Conservation (phyloP, 2,113 vertebrate genomes). For the Lampris megalopsis region DNA sequence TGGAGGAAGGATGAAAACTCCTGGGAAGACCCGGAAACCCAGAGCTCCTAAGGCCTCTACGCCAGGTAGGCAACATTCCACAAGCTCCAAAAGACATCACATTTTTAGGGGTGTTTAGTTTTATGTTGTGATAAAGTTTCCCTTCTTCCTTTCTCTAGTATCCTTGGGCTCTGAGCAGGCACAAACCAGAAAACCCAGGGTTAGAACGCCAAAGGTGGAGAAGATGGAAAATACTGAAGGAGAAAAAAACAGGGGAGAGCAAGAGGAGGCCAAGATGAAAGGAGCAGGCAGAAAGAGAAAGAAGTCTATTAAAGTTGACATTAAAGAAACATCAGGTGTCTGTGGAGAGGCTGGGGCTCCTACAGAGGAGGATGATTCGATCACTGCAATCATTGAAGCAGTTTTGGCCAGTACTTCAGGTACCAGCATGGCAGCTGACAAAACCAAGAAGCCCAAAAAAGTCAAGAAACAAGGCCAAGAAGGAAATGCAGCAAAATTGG, state of each 20-base stretch:
- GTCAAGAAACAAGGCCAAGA: conserved; percentile 63
- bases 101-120: background rate
- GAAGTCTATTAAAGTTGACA: conserved; percentile 56
- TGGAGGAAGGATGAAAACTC: conserved; percentile 48
- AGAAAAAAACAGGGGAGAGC: conserved; percentile 38
- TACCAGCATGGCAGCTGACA: conserved; percentile 22
- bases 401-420: conserved; percentile 59
- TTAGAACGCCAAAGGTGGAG: conserved; percentile 68
- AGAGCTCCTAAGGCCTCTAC: conserved; percentile 64
- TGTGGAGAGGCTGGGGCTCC: conserved; percentile 35
- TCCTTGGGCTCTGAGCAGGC: conserved; percentile 39
- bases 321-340: conserved; percentile 24
- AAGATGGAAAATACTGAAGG: conserved; percentile 44
- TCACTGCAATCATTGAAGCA: conserved; percentile 64
- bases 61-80: conserved; percentile 49
- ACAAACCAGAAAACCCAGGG: conserved; percentile 56
- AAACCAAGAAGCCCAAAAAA: conserved; percentile 72
- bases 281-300: conserved; percentile 63
- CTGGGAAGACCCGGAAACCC: conserved; percentile 73
- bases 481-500: conserved; percentile 38
- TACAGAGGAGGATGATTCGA: conserved; percentile 58
- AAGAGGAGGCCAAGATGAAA: conserved; percentile 31
- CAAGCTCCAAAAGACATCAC: background rate
- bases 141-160: conserved; percentile 13
- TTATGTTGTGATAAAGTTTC: background rate